Evolutionary conservation across 2,113 vertebrate species (phyloP), one percentile per base, ranked within the genome.

Genomic region (Cephalopterus ornatus): DNA sequence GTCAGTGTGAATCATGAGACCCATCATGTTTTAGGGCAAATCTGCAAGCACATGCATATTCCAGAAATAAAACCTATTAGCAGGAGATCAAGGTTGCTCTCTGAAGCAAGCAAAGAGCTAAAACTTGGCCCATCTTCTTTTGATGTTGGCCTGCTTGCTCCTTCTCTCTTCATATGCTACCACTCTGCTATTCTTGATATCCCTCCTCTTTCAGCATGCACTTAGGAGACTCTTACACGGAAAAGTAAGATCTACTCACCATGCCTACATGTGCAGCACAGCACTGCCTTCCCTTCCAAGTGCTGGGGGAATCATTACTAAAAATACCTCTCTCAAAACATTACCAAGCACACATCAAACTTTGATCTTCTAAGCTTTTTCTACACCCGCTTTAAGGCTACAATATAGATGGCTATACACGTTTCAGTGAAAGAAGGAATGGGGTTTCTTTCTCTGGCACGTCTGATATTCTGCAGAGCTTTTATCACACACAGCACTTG

Each of bases 11-110:
- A 88, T 95, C 95, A 95, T 44, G 66, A 95, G 88, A 91, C 86
- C 73, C 74, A 79, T 81, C 70, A 33, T 50, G 76, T 93, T 96
- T 95, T 92, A 76, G 61, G 91, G 53, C 70, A 89, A 96, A 89
- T 91, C 91, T 87, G 77, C 76, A 81, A 89, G 88, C 72, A 85
- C 58, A 65, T 30, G 73, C 89, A 78, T 93, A 91, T 95, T 91
- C 91, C 80, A 95, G 92, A 94, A 95, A 94, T 94, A 89, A 96
- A 95, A 93, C 67, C 86, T 91, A 89, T 92, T 94, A 94, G 89
- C 76, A 78, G 70, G 95, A 94, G 86, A 80, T 94, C 88, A 92
- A 92, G 92, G 95, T 47, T 95, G 68, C 65, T 91, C 56, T 46
- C 22, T 35, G 68, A 93, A 88, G 65, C 20, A 89, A 84, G 91